Conservation (phyloP, 2,113 vertebrate genomes). For the Redunca redunca region DNA sequence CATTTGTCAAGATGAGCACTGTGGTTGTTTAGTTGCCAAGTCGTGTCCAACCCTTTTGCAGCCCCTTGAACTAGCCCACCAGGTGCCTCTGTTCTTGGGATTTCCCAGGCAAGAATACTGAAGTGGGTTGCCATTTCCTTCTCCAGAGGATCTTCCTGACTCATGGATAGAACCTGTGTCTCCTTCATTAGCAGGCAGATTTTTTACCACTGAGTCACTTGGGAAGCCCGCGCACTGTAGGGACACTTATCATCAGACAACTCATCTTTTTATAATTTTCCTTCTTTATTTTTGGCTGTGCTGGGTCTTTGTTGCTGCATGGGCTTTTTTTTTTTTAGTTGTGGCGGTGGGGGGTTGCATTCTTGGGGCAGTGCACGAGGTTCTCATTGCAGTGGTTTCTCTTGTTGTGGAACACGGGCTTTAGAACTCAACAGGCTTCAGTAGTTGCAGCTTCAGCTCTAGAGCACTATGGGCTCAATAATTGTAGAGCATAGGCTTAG, state of each 20-base stretch:
- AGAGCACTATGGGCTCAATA: background rate
- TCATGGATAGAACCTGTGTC: background rate
- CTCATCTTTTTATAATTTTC: background rate
- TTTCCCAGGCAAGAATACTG: background rate
- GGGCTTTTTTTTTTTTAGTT: background rate
- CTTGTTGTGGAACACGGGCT: background rate
- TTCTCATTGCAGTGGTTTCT: background rate
- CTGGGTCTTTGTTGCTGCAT: background rate
- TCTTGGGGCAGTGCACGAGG: fast-evolving
- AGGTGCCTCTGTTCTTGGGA: background rate
- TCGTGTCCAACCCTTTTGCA: background rate
- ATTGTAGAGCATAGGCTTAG: background rate
- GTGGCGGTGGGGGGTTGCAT: fast-evolving
- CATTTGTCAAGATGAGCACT: background rate
- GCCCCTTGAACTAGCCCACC: background rate
- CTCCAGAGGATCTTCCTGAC: background rate
- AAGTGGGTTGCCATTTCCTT: background rate
- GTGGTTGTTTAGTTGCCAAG: background rate
- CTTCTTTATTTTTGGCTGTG: background rate
- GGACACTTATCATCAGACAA: background rate
- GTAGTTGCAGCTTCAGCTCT: background rate
- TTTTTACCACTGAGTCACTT: background rate
- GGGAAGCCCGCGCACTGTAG: background rate
- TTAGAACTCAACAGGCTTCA: background rate
- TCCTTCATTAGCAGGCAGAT: background rate